Base-by-base conservation (phyloP, 2,888 invertebrate species). In the Acrobasis suavella region DNA sequence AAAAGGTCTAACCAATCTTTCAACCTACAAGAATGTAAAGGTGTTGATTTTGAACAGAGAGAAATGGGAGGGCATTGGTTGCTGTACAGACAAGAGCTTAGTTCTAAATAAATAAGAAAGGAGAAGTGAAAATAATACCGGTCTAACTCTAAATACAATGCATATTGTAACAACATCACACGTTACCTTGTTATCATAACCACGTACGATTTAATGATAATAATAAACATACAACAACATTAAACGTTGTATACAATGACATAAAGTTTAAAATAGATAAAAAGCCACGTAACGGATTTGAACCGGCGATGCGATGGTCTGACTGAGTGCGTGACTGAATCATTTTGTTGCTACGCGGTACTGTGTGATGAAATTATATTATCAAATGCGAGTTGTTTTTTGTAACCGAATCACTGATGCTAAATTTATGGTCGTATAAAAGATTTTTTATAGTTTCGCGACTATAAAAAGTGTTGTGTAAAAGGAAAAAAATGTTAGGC, bases 271-370 rank as follows among this genome's bases (percentile, higher is more conserved):
- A 56, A 56, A 56, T 56, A 37, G 15, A 39, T 15, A n/a, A 15
- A 49, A 50, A 50, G 15, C 9, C n/a, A 16, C n/a, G 58, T 59
- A 59, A 50, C 50, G 58, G 58, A 59, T 37, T 50, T 37, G 50
- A 59, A 59, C 50, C 58, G 46, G 22, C 5, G n/a, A 12, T 7
- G 14, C 32, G 14, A 15, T n/a, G 32, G n/a, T 10, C 37, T 14
- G 12, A 32, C 46, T 58, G 55, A 55, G n/a, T n/a, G n/a, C n/a
- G n/a, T n/a, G 10, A 22, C 22, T 22, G 22, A 22, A 3, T 55
- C 55, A 56, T 14, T 42, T 17, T 59, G 58, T 59, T 59, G 50
- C 58, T 9, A 59, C 1, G 50, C 58, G 58, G 50, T 49, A 46
- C 16, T 16, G 15, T 16, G 8, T 38, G 15, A 55, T 22, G 17